Conservation (phyloP, 2,888 invertebrate genomes). For the Neoascia interrupta region DNA sequence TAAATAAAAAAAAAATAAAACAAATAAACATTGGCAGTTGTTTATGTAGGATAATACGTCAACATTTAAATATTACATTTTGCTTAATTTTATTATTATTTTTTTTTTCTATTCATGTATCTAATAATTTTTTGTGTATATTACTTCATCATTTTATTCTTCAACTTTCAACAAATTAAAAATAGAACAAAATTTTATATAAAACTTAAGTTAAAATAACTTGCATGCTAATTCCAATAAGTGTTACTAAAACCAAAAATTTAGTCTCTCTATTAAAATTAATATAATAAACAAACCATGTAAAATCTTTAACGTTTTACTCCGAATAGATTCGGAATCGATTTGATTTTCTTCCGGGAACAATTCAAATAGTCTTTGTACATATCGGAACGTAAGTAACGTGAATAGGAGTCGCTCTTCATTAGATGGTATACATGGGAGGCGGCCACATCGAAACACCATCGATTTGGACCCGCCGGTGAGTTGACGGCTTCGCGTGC, state of each 20-base stretch:
- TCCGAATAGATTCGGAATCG: conserved; percentile 80
- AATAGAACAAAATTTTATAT: conserved; percentile 1
- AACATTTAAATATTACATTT: conserved; percentile 60
- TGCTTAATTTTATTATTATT: conserved; percentile 45
- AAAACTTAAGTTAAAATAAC: not conserved
- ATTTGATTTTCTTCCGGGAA: conserved; percentile 95
- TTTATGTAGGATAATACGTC: conserved; percentile 65
- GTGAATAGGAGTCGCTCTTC: conserved; percentile 99
- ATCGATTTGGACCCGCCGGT: conserved; percentile 88
- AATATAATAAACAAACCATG: not conserved
- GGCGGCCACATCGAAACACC: conserved; percentile 98
- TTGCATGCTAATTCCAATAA: conserved; percentile 29
- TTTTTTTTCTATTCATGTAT: conserved; percentile 43
- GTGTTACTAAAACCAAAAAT: conserved; percentile 13
- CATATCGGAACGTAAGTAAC: conserved; percentile 98
- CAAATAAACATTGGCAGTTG: conserved; percentile 64
- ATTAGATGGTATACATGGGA: conserved; percentile 99
- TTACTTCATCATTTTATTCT: conserved; percentile 41
- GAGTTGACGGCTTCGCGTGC: conserved; percentile 87
- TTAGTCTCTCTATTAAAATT: conserved; percentile 5
- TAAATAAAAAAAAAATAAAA: conserved; percentile 21
- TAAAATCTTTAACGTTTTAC: conserved; percentile 79
- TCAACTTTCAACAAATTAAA: conserved; percentile 55
- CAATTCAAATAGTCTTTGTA: conserved; percentile 98
- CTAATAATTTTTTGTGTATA: conserved; percentile 56